Conservation (phyloP, 2,888 invertebrate genomes). For the Tetragnatha montana region DNA sequence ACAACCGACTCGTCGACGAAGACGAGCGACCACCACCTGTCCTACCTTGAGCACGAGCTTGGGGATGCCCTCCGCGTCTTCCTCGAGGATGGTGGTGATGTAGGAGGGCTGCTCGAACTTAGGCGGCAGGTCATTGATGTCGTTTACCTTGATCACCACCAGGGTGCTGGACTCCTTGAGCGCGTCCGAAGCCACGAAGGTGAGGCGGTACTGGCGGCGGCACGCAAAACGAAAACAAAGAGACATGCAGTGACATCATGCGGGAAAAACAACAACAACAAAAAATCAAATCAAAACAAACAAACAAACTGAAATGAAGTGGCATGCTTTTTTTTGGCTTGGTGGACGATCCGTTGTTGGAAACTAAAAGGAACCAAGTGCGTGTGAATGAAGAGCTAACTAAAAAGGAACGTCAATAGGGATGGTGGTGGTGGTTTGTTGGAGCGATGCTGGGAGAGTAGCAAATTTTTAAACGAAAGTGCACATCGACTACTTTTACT, state of each 20-base stretch:
- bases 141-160: slow-evolving; percentile 87
- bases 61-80: slow-evolving; percentile 82
- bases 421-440: background rate
- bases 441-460: slow-evolving; percentile 1
- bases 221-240: slow-evolving; percentile 24
- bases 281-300: slow-evolving; percentile 23
- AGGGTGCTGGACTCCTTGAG: slow-evolving; percentile 91
- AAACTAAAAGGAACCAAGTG: slow-evolving; percentile 4
- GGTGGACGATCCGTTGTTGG: background rate
- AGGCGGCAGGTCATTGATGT: slow-evolving; percentile 93
- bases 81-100: slow-evolving; percentile 85
- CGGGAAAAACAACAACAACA: slow-evolving; percentile 50
- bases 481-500: no score
- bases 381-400: slow-evolving; percentile 1
- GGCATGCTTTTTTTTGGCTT: background rate
- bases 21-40: background rate
- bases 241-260: slow-evolving; percentile 51
- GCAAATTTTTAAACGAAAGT: no score
- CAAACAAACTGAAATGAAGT: slow-evolving; percentile 19
- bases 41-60: slow-evolving; percentile 74
- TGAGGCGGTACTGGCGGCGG: slow-evolving; percentile 86
- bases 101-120: slow-evolving; percentile 85
- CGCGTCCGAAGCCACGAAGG: slow-evolving; percentile 91
- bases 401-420: slow-evolving; percentile 26
- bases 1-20: no score